A percentile compares a stretch with the other conserved stretches of the same genome.
Conservation (phyloP, 2,888 invertebrate species). For the Drosophila aldrichi region DNA sequence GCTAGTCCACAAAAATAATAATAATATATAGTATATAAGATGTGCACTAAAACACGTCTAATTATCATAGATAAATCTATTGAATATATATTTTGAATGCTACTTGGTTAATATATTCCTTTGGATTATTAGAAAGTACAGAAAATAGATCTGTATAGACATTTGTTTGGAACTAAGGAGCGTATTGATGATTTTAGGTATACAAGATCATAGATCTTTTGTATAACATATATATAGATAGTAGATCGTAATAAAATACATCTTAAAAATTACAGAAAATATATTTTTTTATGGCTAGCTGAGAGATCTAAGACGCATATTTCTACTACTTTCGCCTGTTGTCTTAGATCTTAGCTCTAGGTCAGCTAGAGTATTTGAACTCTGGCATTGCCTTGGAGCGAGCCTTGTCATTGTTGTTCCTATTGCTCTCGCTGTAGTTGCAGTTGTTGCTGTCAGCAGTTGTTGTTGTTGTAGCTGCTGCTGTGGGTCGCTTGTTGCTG, state of each 20-base stretch:
- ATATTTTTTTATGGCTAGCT: not conserved
- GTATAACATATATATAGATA: not conserved
- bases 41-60: too few relatives aligned
- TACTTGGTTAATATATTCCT: not conserved
- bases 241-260: not conserved
- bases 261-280: not conserved
- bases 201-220: too few relatives aligned
- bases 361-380: constrained; percentile 28
- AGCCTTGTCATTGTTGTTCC: constrained; percentile 2
- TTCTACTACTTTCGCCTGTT: not conserved
- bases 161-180: too few relatives aligned
- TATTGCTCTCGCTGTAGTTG: constrained; percentile 43
- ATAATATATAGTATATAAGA: too few relatives aligned
- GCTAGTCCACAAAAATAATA: too few relatives aligned
- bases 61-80: not conserved
- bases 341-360: not conserved
- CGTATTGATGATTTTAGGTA: not conserved
- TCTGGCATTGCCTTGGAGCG: constrained; percentile 1
- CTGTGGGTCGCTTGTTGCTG: constrained; percentile 51
- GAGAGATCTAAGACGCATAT: not conserved
- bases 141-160: too few relatives aligned
- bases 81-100: not conserved
- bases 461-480: constrained; percentile 52
- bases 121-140: not conserved
- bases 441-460: constrained; percentile 52